Base-by-base conservation (phyloP, 2,888 invertebrate genomes). In the Exephanes ischioxanthus region DNA sequence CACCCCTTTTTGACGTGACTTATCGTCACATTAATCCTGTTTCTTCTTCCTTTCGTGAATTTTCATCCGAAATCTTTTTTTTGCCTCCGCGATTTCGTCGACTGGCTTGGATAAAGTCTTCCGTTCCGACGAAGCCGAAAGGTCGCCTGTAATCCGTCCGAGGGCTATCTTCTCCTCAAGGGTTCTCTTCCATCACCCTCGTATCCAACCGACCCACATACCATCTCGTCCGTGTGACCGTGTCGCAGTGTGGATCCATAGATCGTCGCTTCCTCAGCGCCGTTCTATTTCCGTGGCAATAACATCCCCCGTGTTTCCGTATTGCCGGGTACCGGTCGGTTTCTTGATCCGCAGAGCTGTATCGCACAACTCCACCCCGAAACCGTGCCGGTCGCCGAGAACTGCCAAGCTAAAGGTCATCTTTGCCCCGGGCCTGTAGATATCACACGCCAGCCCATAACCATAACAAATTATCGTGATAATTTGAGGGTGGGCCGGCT, bases 401-500 rank as follows among this genome's bases (percentile, higher is more conserved):
- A 66, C 73, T 75, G 77, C n/a, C 68, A 30, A 55, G 78, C 22
- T 63, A 85, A 85, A 85, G 84, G 81, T 81, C 84, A 81, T 63
- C 45, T 14, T 45, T 45, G 53, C 53, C 53, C 1, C 11, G 26
- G 22, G 58, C 66, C 41, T 71, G 73, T 61, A 68, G 77, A 33
- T 63, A 55, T 48, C 66, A 53, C 81, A 71, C 72, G 67, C 26
- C 66, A 58, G 73, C 73, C 79, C 73, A 71, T 76, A 71, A 82
- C 63, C 79, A 63, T 83, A 67, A 72, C 85, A 53, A 83, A 83
- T 85, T 81, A 81, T 78, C 73, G n/a, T 55, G 84, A 85, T 85
- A 78, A 68, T 78, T 70, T 78, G 66, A 75, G 78, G 85, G 79
- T 75, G 76, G 80, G 85, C 33, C 79, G 78, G 33, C 63, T 19